Conservation (phyloP, 2,888 invertebrate species). For the Sabellastarte sp. region DNA sequence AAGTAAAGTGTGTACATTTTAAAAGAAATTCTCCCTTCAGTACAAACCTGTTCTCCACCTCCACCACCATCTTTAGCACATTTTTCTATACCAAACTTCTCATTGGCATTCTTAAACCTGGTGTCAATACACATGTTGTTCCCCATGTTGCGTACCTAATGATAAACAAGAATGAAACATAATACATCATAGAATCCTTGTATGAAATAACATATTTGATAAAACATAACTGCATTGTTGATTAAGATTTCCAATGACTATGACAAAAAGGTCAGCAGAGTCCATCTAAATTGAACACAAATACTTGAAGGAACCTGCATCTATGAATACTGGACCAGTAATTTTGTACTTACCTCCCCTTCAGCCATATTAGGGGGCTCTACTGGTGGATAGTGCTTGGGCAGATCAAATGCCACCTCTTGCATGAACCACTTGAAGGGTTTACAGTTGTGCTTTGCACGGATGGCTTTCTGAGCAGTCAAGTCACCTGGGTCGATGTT, state of each 20-base stretch:
- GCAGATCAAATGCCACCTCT: slow-evolving; percentile 85
- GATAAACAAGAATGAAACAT: slow-evolving; percentile 14
- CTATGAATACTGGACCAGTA: background rate
- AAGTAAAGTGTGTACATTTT: too few species aligned
- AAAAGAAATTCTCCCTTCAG: too few species aligned
- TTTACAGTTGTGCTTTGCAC: slow-evolving; percentile 76
- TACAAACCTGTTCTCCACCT: slow-evolving; percentile 66
- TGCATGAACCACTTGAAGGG: slow-evolving; percentile 94
- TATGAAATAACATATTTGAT: too few species aligned
- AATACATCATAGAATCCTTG: background rate
- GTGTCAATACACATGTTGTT: slow-evolving; percentile 72
- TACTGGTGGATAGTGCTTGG: slow-evolving; percentile 80
- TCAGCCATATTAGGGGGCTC: slow-evolving; percentile 81
- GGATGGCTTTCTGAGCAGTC: slow-evolving; percentile 71
- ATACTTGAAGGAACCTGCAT: background rate
- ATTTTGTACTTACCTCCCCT: slow-evolving; percentile 68
- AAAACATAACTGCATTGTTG: too few species aligned
- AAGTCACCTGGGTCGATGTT: slow-evolving; percentile 80
- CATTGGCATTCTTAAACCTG: slow-evolving; percentile 60
- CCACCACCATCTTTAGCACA: slow-evolving; percentile 65
- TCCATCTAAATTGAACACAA: too few species aligned
- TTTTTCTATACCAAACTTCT: slow-evolving; percentile 61
- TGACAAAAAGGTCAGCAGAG: too few species aligned
- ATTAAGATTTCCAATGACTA: too few species aligned
- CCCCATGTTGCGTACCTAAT: slow-evolving; percentile 69